Evolutionary conservation across 2,888 invertebrate genomes (phyloP).

Genomic region (Incurvaria masculella): DNA sequence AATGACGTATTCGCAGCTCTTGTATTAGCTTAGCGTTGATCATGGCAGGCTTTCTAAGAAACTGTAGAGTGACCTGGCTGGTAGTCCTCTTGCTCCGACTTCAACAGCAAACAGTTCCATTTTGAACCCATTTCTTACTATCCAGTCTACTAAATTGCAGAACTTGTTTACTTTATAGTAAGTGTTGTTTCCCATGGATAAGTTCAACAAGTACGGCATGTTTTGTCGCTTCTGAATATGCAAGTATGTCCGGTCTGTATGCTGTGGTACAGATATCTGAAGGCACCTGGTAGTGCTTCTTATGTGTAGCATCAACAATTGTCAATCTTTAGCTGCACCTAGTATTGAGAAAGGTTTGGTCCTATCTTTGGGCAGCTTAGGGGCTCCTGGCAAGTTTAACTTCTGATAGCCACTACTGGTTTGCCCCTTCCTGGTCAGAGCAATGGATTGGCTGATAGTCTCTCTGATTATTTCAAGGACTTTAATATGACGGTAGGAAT

Average conservation of each 20-base stretch:
- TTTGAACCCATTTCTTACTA: no score
- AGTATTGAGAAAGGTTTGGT: neutral
- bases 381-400: neutral
- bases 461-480: constrained; percentile 2
- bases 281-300: constrained; percentile 1
- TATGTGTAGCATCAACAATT: neutral
- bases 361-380: neutral
- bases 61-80: no score
- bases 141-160: constrained; percentile 2
- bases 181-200: constrained; percentile 1
- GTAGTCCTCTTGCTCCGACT: no score
- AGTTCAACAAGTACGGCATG: constrained; percentile 1
- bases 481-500: constrained; percentile 1
- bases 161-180: neutral
- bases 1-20: no score
- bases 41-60: no score
- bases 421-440: neutral
- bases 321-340: neutral
- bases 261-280: neutral
- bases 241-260: neutral
- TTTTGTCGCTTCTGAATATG: neutral
- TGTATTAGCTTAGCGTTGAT: no score
- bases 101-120: no score
- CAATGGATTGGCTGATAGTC: neutral
- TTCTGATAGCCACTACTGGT: neutral